These are phyloP conservation scores for Umimayanthus chanpuru DNA, from an alignment of 92 coral and sea anemone genomes.

Conservation along the genomic window DNA sequence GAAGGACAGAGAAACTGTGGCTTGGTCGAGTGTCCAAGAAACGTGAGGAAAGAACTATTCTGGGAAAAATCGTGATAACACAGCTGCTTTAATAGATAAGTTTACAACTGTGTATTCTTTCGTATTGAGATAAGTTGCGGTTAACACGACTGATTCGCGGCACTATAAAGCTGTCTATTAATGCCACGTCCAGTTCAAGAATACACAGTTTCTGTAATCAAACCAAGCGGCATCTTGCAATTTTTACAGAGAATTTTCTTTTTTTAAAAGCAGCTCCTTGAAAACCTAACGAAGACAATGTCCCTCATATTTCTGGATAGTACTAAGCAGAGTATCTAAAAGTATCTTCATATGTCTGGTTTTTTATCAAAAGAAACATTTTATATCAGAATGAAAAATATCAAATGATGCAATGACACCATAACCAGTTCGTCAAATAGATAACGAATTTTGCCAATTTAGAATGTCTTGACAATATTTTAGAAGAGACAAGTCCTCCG, in stretches of 20 bases:
- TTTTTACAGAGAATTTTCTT: no score
- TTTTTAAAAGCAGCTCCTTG: no score
- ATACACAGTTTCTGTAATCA: no score
- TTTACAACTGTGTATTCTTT: no score
- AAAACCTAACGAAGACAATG: background rate
- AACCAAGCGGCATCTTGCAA: no score
- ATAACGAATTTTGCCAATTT: background rate
- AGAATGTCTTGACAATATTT: slow-evolving; percentile 4
- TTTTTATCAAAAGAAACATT: background rate
- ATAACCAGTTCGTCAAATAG: background rate
- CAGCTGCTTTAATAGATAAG: background rate
- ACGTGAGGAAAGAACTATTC: background rate
- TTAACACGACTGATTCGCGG: background rate
- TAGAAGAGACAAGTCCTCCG: background rate
- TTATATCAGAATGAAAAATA: background rate
- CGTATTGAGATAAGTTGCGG: no score
- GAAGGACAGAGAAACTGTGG: background rate
- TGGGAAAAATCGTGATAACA: no score
- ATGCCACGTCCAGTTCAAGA: background rate
- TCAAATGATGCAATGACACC: background rate
- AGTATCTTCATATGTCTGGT: background rate
- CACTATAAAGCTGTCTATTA: no score
- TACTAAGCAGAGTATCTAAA: background rate
- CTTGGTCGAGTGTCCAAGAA: background rate
- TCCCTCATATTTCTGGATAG: background rate